These are phyloP conservation scores for Myrmophylax atrothorax DNA, from an alignment of 2,113 vertebrate species.

Conservation along the genomic window DNA sequence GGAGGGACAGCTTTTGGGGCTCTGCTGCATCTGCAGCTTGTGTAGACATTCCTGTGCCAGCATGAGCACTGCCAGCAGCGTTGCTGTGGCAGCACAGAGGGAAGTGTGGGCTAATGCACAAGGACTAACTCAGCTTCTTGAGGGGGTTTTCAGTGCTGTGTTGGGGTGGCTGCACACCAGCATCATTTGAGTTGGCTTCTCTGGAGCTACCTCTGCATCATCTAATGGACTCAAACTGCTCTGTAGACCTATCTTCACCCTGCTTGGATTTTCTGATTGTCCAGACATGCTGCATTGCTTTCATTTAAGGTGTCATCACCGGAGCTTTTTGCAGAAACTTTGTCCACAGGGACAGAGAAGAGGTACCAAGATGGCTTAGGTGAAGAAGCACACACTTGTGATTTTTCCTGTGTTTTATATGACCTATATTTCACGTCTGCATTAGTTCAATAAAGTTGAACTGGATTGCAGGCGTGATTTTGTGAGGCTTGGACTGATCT, in stretches of 20 bases:
- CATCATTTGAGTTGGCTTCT: background rate
- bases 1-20: background rate
- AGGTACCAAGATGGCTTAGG: background rate
- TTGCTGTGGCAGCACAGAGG: constrained; percentile 31
- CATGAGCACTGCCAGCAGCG: background rate
- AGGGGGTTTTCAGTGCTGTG: background rate
- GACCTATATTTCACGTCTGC: background rate
- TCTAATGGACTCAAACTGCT: background rate
- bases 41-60: background rate
- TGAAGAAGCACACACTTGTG: background rate
- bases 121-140: background rate
- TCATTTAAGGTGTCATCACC: background rate
- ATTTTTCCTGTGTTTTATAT: background rate
- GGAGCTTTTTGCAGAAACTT: background rate
- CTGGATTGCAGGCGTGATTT: background rate
- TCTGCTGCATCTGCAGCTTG: background rate
- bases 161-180: background rate
- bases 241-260: background rate
- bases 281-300: background rate
- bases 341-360: background rate
- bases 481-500: background rate
- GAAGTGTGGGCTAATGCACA: background rate
- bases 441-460: background rate
- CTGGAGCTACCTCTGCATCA: background rate
- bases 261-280: background rate